A percentile compares a stretch with the other conserved stretches of the same genome.
Conservation (phyloP, 2,888 invertebrate genomes). For the Philonicus albiceps region DNA sequence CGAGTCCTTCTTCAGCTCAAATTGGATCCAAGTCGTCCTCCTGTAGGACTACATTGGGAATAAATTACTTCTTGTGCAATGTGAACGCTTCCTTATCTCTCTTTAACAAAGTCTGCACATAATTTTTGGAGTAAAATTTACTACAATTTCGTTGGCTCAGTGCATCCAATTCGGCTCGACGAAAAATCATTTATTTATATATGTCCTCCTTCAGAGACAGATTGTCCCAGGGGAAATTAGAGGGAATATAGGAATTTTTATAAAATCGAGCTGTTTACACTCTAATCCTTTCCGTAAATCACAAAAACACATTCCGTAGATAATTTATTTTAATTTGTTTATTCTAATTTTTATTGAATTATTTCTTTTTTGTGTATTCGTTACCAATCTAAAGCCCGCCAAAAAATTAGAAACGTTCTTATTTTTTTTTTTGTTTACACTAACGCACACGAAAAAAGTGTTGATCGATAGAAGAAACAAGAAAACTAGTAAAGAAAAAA, state of each 20-base stretch:
- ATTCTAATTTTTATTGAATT: neutral
- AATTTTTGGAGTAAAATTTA: constrained; percentile 8
- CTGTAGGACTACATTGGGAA: constrained; percentile 6
- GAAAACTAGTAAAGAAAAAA: neutral
- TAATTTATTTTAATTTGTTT: neutral
- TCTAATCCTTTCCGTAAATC: neutral
- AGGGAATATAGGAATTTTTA: neutral
- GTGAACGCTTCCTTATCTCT: neutral
- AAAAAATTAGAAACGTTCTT: neutral
- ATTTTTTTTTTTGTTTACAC: no score
- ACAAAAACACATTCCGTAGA: neutral
- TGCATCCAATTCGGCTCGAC: neutral
- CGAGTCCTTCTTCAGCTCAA: neutral
- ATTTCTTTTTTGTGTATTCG: neutral
- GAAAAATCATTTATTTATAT: neutral
- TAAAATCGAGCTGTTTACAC: neutral
- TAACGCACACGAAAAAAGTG: neutral
- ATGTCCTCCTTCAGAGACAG: neutral
- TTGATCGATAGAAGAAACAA: neutral
- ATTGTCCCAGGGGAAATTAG: neutral
- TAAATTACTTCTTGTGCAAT: neutral
- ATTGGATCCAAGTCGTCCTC: neutral
- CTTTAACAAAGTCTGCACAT: constrained; percentile 2
- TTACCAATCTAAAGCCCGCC: neutral
- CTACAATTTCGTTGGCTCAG: neutral